Conservation (phyloP, 2,888 invertebrate species). For the Caenorhabditis sp. region DNA sequence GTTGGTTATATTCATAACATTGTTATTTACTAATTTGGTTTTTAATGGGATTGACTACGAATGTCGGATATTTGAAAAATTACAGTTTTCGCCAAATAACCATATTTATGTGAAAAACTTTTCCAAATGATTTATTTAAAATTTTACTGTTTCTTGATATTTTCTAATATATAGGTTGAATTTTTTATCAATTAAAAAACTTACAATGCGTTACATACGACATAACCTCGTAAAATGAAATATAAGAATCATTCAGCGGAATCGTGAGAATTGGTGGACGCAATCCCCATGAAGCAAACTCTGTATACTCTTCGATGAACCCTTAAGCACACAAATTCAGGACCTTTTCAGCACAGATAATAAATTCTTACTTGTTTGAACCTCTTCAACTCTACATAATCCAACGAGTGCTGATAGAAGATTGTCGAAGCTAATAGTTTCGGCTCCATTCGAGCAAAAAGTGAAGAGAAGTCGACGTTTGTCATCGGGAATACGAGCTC, state of each 20-base stretch:
- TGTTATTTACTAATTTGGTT: too few relatives aligned
- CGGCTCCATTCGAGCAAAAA: conserved; percentile 49
- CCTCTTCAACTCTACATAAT: conserved; percentile 50
- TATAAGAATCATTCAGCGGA: conserved; percentile 53
- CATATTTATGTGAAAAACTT: background rate
- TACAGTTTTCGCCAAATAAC: too few relatives aligned
- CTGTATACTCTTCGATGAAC: conserved; percentile 51
- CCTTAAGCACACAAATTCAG: conserved; percentile 8
- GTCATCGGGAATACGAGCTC: conserved; percentile 51
- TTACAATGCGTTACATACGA: conserved; percentile 86
- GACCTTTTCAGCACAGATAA: background rate
- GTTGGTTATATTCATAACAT: too few relatives aligned
- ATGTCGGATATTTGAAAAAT: too few relatives aligned
- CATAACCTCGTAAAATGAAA: conserved; percentile 86
- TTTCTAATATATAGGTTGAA: too few relatives aligned
- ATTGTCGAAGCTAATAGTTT: conserved; percentile 52
- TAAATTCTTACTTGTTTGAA: conserved; percentile 44
- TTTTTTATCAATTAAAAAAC: too few relatives aligned
- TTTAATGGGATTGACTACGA: too few relatives aligned
- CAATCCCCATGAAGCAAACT: conserved; percentile 52
- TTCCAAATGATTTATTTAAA: background rate
- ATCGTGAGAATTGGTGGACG: conserved; percentile 48
- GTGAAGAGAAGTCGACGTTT: conserved; percentile 42
- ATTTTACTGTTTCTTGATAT: too few relatives aligned
- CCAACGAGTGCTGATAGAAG: conserved; percentile 54